Percentiles rank a stretch among this genome's conserved stretches.
Conservation (phyloP, 2,888 invertebrate species). For the Epiblema foenella region DNA sequence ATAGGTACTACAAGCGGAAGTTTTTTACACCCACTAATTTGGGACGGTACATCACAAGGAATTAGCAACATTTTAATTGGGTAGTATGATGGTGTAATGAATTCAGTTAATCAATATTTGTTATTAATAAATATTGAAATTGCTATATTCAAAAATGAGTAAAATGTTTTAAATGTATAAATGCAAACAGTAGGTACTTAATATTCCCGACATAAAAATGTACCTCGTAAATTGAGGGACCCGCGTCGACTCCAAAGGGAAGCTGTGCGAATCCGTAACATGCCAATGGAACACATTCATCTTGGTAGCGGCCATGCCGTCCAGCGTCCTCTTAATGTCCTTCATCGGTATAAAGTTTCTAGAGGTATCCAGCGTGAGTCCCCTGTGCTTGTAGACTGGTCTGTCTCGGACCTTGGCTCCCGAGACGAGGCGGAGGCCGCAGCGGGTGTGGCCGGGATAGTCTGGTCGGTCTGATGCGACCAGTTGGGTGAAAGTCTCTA, state of each 20-base stretch:
- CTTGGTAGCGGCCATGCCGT: slow-evolving; percentile 95
- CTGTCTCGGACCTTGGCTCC: slow-evolving; percentile 89
- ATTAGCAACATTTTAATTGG: not conserved
- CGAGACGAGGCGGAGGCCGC: slow-evolving; percentile 86
- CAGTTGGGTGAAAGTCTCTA: slow-evolving; percentile 91
- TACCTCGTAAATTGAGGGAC: slow-evolving; percentile 91
- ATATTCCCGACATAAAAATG: no score
- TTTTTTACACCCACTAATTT: no score
- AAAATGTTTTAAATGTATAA: no score
- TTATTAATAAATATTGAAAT: not conserved
- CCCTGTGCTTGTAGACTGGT: slow-evolving; percentile 93
- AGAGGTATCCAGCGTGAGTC: slow-evolving; percentile 94
- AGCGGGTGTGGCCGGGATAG: slow-evolving; percentile 58
- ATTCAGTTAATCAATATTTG: not conserved
- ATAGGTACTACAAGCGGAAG: no score
- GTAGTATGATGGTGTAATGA: not conserved
- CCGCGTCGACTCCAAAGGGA: slow-evolving; percentile 91
- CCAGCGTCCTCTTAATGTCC: slow-evolving; percentile 89
- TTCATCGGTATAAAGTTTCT: slow-evolving; percentile 92
- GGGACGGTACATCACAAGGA: not conserved
- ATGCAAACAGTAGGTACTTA: no score
- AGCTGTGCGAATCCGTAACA: slow-evolving; percentile 95
- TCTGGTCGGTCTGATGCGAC: slow-evolving; percentile 71
- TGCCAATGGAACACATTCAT: slow-evolving; percentile 98
- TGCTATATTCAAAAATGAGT: no score